phyloP scores from a whole-genome alignment of 2,797 vertebrate genomes.

The Odontamblyopus rebecca region DNA sequence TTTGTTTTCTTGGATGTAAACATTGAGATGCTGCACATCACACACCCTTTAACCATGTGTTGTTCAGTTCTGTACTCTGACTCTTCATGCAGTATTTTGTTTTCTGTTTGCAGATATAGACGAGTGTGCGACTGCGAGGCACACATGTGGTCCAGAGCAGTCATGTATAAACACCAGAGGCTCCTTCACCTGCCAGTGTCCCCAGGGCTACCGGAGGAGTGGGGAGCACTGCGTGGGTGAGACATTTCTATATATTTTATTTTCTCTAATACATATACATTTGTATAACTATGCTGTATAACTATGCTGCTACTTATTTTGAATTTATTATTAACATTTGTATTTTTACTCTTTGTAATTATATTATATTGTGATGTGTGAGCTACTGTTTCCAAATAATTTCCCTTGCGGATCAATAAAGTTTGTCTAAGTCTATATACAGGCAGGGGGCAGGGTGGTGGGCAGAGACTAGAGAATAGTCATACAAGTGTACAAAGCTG shows the following conservation, averaged over 20 bases:
- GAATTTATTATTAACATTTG: no score
- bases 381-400: no score
- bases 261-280: no score
- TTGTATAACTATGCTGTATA: no score
- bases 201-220: constrained; percentile 86
- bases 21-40: not conserved
- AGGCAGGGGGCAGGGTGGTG: no score
- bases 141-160: constrained; percentile 89
- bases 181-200: constrained; percentile 90
- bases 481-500: no score
- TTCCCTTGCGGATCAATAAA: no score
- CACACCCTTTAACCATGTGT: not conserved
- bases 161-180: constrained; percentile 90
- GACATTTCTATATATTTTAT: not conserved
- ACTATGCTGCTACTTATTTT: no score
- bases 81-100: not conserved
- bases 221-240: constrained; percentile 90
- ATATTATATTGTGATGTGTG: no score
- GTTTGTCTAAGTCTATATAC: no score
- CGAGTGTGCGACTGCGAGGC: constrained; percentile 85
- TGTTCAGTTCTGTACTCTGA: not conserved
- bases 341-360: no score
- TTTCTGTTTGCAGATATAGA: constrained; percentile 84
- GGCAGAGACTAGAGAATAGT: no score
- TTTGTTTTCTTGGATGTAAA: constrained; percentile 3